Evolutionary conservation across 1,140 invertebrate species (phyloP), one percentile per base, ranked within the genome.

Genomic region (Plectus sambesii): DNA sequence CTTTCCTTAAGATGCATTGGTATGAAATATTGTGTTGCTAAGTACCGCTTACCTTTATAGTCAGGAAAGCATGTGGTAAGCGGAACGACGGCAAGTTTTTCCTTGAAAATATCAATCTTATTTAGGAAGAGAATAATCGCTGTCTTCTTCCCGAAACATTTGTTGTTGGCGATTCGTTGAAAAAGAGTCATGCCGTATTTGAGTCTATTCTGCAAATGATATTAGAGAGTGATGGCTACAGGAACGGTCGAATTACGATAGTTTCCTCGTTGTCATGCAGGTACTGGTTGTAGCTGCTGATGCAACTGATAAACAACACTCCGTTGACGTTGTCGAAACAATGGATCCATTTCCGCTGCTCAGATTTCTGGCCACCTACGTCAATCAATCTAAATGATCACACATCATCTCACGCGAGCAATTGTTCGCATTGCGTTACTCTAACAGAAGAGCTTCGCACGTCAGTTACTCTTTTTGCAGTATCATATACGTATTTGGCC

Each of bases 261-360:
- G 19, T 48, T 12, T 44, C 47, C 41, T 48, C 46, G n/a, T 40
- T 25, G 35, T 30, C 27, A 46, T 48, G 23, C 15, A 48, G 19
- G 20, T 46, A 49, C 2, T 47, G 20, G 23, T 53, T 56, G 23
- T 56, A 54, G 9, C 23, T 45, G n/a, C 24, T 33, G 9, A 56
- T 49, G 26, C 53, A 51, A 1, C 47, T 36, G n/a, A 56, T 44
- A 23, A 56, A 56, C 4, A 56, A 43, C 1, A 56, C 52, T 0
- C 52, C 54, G 6, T 35, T 38, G 12, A 92, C 87, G 75, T 92
- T 92, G 77, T 92, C 87, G 73, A 92, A 92, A 80, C 87, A 93
- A 74, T 93, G 87, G 69, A 93, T 92, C 87, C 88, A 93, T 79
- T 93, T 93, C 77, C 87, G 83, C 82, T 87, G 80, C 77, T 93